Base-by-base conservation (phyloP, 2,888 invertebrate genomes). In the Laothoe populi region DNA sequence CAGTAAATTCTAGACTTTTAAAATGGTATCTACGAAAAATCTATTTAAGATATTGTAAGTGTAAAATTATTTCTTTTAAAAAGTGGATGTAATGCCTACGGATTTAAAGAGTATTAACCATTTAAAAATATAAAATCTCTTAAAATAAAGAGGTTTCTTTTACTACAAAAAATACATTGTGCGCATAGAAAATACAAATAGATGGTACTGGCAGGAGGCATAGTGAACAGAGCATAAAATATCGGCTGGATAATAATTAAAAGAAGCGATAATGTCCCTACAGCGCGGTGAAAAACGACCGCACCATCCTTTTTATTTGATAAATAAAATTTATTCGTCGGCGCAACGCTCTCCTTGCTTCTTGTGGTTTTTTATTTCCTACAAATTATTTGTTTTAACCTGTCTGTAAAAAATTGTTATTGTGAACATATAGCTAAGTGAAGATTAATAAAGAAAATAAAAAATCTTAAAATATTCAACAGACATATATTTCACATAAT, bases 201-300 rank as follows among this genome's bases (percentile, higher is more conserved):
- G 53, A 35, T 16, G 19, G 53, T 35, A 24, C 64, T 61, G 68
- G 66, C 57, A 73, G 70, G 71, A 71, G 72, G 71, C 75, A 79
- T 79, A 81, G 74, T 74, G 74, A 78, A 75, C 73, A 70, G 72
- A 70, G 82, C 81, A 85, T 86, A 89, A 88, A 91, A 91, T 90
- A 91, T 91, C 81, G 89, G 90, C 76, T 84, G 92, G 90, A 91
- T 92, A 91, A 92, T 92, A 92, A 92, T 92, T 92, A 92, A 92
- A 92, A 91, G 90, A 85, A 85, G 91, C 88, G 92, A 92, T 92
- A 92, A 92, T 90, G 92, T 92, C 92, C 88, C 87, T 77, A 79
- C 75, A 79, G 86, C 87, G 75, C 87, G 75, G 88, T 92, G 91
- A 92, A 90, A 89, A 91, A 92, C 92, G 92, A 90, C 79, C 88